Base-by-base conservation (phyloP, 2,797 vertebrate species). In the Amniataba percoides region DNA sequence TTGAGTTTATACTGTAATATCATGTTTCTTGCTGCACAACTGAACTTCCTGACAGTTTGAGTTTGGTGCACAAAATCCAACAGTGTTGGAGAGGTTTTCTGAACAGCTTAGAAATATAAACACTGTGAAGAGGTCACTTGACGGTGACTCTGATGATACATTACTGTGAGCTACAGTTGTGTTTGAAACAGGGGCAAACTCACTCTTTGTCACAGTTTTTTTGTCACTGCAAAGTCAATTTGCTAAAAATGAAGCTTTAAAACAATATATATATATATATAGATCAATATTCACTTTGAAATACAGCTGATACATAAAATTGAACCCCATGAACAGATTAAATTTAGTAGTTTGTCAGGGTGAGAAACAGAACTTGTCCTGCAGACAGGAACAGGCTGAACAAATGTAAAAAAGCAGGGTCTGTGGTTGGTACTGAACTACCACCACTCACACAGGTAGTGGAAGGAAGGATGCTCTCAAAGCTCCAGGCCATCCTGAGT, bases 91-190 rank as follows among this genome's bases (percentile, higher is more conserved):
- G 72, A 77, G 56, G 23, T 63, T 74, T 68, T 71, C 61, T 71
- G 63, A 71, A 14, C n/a, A 81, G 31, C 34, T 75, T 19, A 45
- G 71, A 77, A 79, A 72, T 66, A 48, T 40, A 16, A 68, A 55
- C 0, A 16, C 60, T 46, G 68, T 4, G 53, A 48, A 2, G 52
- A 75, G 85, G 85, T 82, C 87, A 82, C 60, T 57, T 42, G 34
- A 31, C 56, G 60, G 52, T 53, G 49, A 64, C 70, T 74, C 66
- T 74, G 70, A 59, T 74, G 80, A 79, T 74, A 39, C 71, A 74
- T 78, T 68, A 72, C 74, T 71, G 68, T 84, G 78, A 84, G 60
- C 45, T 51, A 59, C 59, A 56, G 57, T 51, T 56, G 48, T 52
- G 36, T 43, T 14, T 56, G 64, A 60, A 70, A 64, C 27, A 13